A percentile compares a stretch with the other conserved stretches of the same genome.
Conservation (phyloP, 1,140 invertebrate species). For the Bombus affinis region DNA sequence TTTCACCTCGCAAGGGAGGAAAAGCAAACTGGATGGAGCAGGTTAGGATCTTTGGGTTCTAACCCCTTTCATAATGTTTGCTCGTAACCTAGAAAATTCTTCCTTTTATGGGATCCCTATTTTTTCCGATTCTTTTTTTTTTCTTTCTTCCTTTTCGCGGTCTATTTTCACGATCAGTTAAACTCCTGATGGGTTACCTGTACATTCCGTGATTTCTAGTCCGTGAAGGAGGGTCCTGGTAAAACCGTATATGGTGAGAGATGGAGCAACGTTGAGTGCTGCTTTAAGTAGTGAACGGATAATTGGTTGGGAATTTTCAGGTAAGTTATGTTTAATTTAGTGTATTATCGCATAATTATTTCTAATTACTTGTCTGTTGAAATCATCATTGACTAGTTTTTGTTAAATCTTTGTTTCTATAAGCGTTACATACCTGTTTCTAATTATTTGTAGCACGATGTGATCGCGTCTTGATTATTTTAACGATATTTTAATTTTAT, state of each 20-base stretch:
- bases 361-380: neutral
- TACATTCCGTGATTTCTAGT: slow-evolving; percentile 11
- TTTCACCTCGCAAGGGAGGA: slow-evolving; percentile 38
- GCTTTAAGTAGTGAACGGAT: neutral
- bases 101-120: slow-evolving; percentile 22
- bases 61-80: slow-evolving; percentile 58
- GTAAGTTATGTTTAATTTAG: neutral
- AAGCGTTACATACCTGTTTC: no score
- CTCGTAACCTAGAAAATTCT: slow-evolving; percentile 48
- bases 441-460: no score
- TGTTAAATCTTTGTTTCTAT: no score
- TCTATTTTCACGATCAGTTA: slow-evolving; percentile 30
- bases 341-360: neutral
- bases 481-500: no score
- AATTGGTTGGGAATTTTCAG: neutral
- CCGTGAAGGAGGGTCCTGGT: neutral
- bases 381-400: no score
- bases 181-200: slow-evolving; percentile 28
- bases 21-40: slow-evolving; percentile 56
- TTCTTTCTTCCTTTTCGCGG: neutral
- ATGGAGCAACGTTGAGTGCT: neutral
- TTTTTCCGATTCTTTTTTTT: neutral
- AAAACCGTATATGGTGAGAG: no score
- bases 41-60: slow-evolving; percentile 54
- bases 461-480: no score